phyloP scores from a whole-genome alignment of 1,140 invertebrate genomes.

The Nymphalis io region DNA sequence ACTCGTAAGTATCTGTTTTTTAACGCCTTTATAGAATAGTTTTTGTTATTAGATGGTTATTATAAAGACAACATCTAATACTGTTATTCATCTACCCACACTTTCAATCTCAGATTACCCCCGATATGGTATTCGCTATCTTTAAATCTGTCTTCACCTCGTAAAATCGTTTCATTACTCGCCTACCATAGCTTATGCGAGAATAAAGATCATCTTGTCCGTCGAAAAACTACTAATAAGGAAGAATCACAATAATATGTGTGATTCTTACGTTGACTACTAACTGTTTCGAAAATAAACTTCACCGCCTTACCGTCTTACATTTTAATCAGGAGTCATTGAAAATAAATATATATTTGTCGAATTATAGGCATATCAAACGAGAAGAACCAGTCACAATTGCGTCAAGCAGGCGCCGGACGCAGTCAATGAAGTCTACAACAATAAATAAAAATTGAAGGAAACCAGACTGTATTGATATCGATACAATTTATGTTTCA shows the following conservation, averaged over 20 bases:
- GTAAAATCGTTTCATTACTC: slow-evolving; percentile 63
- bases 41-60: slow-evolving; percentile 9
- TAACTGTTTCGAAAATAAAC: slow-evolving; percentile 70
- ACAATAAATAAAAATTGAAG: slow-evolving; percentile 68
- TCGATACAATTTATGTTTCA: slow-evolving; percentile 33
- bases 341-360: slow-evolving; percentile 55
- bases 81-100: slow-evolving; percentile 26
- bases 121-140: slow-evolving; percentile 48
- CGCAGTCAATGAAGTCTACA: slow-evolving; percentile 67
- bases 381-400: slow-evolving; percentile 74
- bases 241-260: slow-evolving; percentile 58
- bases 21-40: slow-evolving; percentile 11
- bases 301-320: slow-evolving; percentile 54
- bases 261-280: slow-evolving; percentile 64
- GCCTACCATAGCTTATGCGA: slow-evolving; percentile 52
- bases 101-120: slow-evolving; percentile 27
- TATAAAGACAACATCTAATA: slow-evolving; percentile 13
- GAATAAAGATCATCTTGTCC: slow-evolving; percentile 51
- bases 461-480: slow-evolving; percentile 60
- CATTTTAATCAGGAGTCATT: slow-evolving; percentile 68
- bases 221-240: slow-evolving; percentile 57
- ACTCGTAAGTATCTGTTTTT: slow-evolving; percentile 12
- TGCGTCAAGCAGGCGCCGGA: slow-evolving; percentile 67
- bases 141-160: slow-evolving; percentile 63
- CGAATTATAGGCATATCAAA: slow-evolving; percentile 69